phyloP scores from a whole-genome alignment of 2,888 invertebrate genomes.

The Pollenia labialis region DNA sequence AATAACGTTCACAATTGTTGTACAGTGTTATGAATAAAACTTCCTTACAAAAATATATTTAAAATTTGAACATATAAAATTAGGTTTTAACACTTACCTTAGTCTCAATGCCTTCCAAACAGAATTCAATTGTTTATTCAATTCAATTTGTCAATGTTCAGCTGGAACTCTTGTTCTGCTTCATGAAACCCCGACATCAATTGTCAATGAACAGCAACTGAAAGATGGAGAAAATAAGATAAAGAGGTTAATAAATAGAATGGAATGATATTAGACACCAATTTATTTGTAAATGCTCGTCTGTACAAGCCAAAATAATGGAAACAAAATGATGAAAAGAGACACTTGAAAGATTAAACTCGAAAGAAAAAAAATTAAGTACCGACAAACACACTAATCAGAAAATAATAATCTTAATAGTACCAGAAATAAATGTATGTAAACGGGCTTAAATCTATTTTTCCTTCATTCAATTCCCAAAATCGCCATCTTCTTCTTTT shows the following conservation, averaged over 20 bases:
- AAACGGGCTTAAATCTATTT: constrained; percentile 11
- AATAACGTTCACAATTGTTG: too few species aligned
- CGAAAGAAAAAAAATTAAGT: not conserved
- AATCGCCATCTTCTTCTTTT: too few species aligned
- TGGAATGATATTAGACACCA: constrained; percentile 11
- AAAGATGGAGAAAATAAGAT: not conserved
- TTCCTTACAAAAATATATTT: too few species aligned
- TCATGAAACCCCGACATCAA: constrained; percentile 1
- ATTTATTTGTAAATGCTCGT: not conserved
- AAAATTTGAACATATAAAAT: too few species aligned
- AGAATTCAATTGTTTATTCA: not conserved
- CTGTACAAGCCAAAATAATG: too few species aligned
- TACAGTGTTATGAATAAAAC: too few species aligned
- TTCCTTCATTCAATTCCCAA: not conserved
- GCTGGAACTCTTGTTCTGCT: not conserved
- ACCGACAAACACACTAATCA: not conserved
- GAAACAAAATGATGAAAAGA: not conserved
- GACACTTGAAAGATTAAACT: not conserved
- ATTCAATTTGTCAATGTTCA: not conserved
- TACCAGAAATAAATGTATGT: constrained; percentile 24
- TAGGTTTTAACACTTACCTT: too few species aligned
- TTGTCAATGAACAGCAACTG: not conserved
- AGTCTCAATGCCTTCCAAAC: not conserved
- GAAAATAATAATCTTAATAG: not conserved
- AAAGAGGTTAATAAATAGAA: not conserved